Conservation (phyloP, 2,113 vertebrate species). For the Platysteira castanea region DNA sequence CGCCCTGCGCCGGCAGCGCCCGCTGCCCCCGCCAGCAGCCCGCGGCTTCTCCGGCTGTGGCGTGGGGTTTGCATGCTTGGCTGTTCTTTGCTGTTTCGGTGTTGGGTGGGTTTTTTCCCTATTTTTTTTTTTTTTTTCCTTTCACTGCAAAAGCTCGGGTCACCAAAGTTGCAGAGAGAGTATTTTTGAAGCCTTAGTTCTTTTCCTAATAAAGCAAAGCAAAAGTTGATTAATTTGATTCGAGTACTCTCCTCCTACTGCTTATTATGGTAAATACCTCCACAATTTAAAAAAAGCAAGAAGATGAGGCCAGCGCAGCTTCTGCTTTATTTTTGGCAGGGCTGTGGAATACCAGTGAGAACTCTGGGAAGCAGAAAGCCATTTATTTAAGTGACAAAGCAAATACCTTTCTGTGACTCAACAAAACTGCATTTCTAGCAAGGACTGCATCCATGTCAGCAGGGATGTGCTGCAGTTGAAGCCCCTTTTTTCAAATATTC, state of each 20-base stretch:
- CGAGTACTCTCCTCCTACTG: not conserved
- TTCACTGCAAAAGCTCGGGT: not conserved
- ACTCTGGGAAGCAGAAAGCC: not conserved
- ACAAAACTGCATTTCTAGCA: not conserved
- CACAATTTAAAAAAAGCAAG: not conserved
- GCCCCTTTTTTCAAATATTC: not conserved
- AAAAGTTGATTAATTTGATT: not conserved
- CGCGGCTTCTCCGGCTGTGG: fast-evolving
- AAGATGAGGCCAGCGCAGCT: not conserved
- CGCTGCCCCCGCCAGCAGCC: not conserved
- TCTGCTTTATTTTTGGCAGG: not conserved
- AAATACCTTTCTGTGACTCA: not conserved
- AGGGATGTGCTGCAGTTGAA: not conserved
- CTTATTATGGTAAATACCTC: not conserved
- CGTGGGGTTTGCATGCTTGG: no score
- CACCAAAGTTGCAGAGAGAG: not conserved
- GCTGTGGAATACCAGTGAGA: not conserved
- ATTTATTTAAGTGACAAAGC: constrained; percentile 3
- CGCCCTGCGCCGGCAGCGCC: not conserved
- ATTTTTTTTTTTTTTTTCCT: fast-evolving
- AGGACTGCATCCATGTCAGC: not conserved
- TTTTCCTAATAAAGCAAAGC: not conserved
- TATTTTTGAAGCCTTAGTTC: not conserved
- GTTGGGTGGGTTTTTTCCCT: no score
- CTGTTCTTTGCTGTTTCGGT: not conserved